Conservation (phyloP, 2,888 invertebrate genomes). For the Allolobophora icterica region DNA sequence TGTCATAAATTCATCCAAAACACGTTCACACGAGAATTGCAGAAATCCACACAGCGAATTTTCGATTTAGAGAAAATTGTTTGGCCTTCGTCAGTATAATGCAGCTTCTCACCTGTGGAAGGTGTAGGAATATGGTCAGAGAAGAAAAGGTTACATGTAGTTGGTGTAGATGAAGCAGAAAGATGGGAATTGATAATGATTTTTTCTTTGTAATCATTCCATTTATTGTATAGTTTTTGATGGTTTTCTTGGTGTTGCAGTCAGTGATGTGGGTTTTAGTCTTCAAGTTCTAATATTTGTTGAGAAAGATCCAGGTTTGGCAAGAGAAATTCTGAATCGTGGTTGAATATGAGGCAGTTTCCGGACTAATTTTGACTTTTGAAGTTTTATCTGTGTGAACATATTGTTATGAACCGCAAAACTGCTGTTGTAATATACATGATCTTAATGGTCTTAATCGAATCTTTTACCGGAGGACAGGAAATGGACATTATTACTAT, state of each 20-base stretch:
- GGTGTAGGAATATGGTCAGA: background rate
- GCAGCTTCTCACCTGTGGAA: background rate
- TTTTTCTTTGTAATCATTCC: background rate
- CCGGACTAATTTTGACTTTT: background rate
- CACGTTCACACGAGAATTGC: no score
- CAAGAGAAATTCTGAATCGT: background rate
- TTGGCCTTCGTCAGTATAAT: background rate
- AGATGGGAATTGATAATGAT: background rate
- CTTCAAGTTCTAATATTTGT: background rate
- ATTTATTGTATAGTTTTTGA: background rate
- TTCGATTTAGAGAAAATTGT: background rate
- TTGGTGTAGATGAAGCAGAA: background rate
- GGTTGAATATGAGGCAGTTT: background rate
- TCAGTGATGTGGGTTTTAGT: background rate
- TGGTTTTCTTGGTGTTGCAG: background rate
- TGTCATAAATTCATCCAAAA: no score
- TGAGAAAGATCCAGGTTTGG: background rate
- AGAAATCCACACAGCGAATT: no score
- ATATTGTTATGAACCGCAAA: background rate
- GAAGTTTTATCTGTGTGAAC: background rate
- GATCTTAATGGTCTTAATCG: no score
- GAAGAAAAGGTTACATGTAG: no score
- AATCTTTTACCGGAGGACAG: no score
- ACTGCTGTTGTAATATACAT: background rate
- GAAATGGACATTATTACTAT: no score